Conservation (phyloP, 1,140 invertebrate genomes). For the Drosophila parabipectinata region DNA sequence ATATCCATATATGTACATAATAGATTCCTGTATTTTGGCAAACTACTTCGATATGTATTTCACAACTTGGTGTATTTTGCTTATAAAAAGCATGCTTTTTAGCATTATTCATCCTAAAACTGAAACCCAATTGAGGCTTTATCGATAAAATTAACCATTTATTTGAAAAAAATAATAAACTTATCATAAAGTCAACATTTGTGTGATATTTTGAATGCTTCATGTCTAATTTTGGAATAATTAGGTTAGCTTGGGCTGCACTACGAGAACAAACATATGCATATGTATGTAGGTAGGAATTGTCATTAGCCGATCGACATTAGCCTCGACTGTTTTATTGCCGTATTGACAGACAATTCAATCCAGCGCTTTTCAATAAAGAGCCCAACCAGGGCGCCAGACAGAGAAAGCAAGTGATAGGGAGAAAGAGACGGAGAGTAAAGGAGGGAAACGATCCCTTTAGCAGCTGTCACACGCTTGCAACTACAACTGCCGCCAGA, state of each 20-base stretch:
- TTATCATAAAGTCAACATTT: no score
- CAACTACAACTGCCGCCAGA: conserved; percentile 52
- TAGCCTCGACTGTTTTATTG: conserved; percentile 68
- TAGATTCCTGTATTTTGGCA: no score
- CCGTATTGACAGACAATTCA: conserved; percentile 77
- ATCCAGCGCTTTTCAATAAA: conserved; percentile 47
- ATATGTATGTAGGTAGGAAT: background rate
- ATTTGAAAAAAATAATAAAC: no score
- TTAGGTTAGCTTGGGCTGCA: background rate
- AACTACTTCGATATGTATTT: no score
- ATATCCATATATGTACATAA: no score
- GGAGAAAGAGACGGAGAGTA: background rate
- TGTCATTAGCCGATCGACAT: conserved; percentile 34
- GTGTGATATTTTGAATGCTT: no score
- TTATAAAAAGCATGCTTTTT: no score
- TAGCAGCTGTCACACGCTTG: conserved; percentile 62
- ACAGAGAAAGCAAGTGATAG: conserved; percentile 21
- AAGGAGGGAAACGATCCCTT: conserved; percentile 48
- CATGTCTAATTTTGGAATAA: background rate
- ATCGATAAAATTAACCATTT: no score
- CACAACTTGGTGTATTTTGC: no score
- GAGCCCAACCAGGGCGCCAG: conserved; percentile 24
- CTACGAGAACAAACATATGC: background rate
- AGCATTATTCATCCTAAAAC: no score
- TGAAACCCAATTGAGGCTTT: no score